A percentile compares a stretch with the other conserved stretches of the same genome.
Evolutionary conservation across 1,140 invertebrate species (phyloP).

Genomic region (Meloidogyne exigua): DNA sequence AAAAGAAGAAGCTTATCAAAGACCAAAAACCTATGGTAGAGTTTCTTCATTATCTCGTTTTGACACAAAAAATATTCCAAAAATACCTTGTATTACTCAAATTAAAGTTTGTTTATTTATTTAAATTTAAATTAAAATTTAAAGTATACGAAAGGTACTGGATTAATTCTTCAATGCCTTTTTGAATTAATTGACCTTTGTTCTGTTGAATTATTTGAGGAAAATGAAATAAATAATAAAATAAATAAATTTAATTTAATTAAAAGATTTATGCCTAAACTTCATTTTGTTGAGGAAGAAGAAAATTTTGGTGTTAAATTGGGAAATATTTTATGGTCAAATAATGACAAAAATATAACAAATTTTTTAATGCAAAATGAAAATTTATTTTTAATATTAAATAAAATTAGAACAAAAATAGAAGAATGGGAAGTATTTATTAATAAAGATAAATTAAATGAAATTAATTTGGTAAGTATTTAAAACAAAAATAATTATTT

Average conservation of each 20-base stretch:
- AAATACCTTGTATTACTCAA: background rate
- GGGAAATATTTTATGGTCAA: background rate
- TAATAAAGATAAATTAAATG: background rate
- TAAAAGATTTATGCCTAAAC: background rate
- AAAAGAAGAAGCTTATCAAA: background rate
- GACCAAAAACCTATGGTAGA: background rate
- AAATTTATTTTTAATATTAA: background rate
- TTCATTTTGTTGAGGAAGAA: background rate
- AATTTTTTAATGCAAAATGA: background rate
- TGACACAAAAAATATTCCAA: background rate
- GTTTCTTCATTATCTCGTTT: background rate
- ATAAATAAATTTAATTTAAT: conserved; percentile 3
- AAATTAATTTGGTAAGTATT: background rate
- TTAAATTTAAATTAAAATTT: background rate
- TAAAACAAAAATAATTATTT: too few species aligned
- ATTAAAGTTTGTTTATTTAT: background rate
- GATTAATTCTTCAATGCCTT: background rate
- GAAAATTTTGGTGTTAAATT: background rate
- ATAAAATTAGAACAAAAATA: background rate
- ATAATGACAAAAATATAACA: background rate
- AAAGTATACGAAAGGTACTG: background rate
- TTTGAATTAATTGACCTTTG: conserved; percentile 2
- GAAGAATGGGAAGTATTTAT: background rate
- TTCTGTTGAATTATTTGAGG: background rate
- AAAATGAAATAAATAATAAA: background rate